Base-by-base conservation (phyloP, 2,888 invertebrate genomes). In the Caenorhabditis becei region DNA sequence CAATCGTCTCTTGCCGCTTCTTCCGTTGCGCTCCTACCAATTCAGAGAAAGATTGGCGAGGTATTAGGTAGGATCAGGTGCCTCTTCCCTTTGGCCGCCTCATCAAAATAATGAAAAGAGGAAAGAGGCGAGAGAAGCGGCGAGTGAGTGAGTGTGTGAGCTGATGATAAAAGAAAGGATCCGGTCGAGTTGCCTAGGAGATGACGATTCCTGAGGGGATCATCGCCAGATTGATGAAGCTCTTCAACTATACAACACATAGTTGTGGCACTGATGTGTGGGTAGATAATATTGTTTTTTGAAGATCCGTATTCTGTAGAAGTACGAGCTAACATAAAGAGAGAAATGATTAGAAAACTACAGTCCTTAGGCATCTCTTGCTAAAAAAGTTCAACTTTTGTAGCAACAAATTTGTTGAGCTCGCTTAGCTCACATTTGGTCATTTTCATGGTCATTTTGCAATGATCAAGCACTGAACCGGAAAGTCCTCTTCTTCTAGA, bases 31-130 rank as follows among this genome's bases (percentile, higher is more conserved):
- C 26, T 51, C 37, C 54, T 53, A 14, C 53, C 26, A 53, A 59
- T 51, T 51, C 53, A 51, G 8, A 23, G 28, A 28, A 44, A 44
- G 20, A 49, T 56, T n/a, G 47, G 16, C 37, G 58, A 47, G 66
- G 72, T 65, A 65, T 72, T 63, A 72, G 71, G 65, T 54, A 44
- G 62, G 54, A 72, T 72, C 72, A 72, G 72, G 63, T 72, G 72
- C 61, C 54, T 18, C 49, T 58, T 58, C 11, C 47, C 35, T 23
- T 61, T 24, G n/a, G 28, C 49, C 51, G 35, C 51, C 58, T 61
- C 70, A 41, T 70, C 61, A 51, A 70, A 53, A 53, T 61, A 71
- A 71, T 62, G 56, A 67, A 53, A 41, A 20, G 44, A n/a, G 24
- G 32, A 28, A 66, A 23, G 24, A 44, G 16, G 14, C 18, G 53